Evolutionary conservation across 1,140 invertebrate genomes (phyloP).

Genomic region (Zaprionus capensis): DNA sequence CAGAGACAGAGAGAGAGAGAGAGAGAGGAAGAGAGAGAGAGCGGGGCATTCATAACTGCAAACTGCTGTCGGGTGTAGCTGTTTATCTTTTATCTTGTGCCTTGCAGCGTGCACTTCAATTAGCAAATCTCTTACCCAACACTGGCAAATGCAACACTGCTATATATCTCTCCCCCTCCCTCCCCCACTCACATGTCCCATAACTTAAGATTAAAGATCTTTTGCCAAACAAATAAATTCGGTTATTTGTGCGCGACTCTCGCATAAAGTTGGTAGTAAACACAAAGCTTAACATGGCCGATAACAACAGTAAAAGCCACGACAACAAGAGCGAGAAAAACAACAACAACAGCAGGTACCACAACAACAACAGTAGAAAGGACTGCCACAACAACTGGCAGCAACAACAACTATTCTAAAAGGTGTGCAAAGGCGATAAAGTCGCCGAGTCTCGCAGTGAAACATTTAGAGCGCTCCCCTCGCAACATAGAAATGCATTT

Average conservation of each 20-base stretch:
- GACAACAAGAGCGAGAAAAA: not conserved
- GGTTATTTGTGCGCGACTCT: conserved; percentile 63
- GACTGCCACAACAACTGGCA: not conserved
- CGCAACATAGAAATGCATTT: conserved; percentile 34
- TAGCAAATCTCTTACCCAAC: conserved; percentile 14
- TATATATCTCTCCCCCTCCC: conserved; percentile 6
- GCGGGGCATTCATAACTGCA: conserved; percentile 2
- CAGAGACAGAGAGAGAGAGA: not conserved
- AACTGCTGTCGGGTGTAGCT: conserved; percentile 23
- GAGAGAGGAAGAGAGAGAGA: not conserved
- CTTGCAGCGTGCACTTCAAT: conserved; percentile 30
- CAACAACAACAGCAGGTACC: not conserved
- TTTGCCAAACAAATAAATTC: conserved; percentile 53
- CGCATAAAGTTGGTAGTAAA: conserved; percentile 53
- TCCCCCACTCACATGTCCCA: not conserved
- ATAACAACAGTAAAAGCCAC: conserved; percentile 13
- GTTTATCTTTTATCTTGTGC: conserved; percentile 30
- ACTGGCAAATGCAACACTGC: not conserved
- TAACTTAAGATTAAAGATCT: conserved; percentile 38
- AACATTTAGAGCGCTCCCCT: conserved; percentile 26
- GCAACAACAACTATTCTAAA: conserved; percentile 33
- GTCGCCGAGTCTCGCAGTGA: conserved; percentile 13
- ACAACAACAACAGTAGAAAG: not conserved
- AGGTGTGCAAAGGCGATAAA: conserved; percentile 47
- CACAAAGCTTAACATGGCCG: conserved; percentile 39